phyloP scores from a whole-genome alignment of 2,797 vertebrate genomes.

The Pangasius sanitwongsei region DNA sequence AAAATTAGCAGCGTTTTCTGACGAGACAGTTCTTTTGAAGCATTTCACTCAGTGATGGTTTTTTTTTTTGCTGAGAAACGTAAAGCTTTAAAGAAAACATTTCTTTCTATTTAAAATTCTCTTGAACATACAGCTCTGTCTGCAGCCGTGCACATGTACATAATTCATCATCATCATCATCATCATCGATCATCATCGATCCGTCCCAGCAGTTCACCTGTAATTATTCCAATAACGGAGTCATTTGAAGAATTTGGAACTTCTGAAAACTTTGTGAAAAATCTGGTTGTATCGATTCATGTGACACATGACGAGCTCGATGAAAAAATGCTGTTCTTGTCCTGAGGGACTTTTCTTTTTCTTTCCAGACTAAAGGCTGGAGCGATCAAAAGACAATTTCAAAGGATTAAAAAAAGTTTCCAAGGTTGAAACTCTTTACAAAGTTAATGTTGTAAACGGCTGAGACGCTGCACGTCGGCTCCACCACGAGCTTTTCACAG shows the following conservation, averaged over 20 bases:
- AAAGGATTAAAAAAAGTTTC: background rate
- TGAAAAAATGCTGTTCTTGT: background rate
- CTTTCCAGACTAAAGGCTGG: background rate
- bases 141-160: too few relatives aligned
- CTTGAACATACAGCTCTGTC: too few relatives aligned
- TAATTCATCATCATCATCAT: background rate
- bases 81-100: too few relatives aligned
- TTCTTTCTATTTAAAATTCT: too few relatives aligned
- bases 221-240: slow-evolving; percentile 39
- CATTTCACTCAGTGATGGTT: too few relatives aligned
- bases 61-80: too few relatives aligned
- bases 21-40: too few relatives aligned
- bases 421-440: background rate
- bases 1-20: too few relatives aligned
- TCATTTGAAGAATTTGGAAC: slow-evolving; percentile 33
- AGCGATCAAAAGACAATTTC: slow-evolving; percentile 1
- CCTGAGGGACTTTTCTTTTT: background rate
- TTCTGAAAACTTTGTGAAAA: background rate
- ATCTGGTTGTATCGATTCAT: slow-evolving; percentile 31
- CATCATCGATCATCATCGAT: background rate
- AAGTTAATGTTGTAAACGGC: background rate
- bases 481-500: background rate
- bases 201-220: slow-evolving; percentile 8
- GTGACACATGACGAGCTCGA: slow-evolving; percentile 18
- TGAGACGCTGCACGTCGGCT: background rate